Base-by-base conservation (phyloP, 1,140 invertebrate genomes). In the Berghia stephanieae region DNA sequence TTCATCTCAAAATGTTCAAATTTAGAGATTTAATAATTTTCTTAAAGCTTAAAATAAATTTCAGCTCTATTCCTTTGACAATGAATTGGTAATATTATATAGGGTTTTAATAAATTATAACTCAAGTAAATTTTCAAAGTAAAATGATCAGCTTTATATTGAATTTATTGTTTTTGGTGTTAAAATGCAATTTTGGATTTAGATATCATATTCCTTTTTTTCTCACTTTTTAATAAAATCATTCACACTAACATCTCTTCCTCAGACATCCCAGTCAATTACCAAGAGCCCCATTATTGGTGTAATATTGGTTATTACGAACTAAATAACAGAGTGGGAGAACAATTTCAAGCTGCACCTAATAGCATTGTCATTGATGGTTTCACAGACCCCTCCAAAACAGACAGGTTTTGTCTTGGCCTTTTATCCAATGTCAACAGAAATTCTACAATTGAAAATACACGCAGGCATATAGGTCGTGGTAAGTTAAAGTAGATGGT, bases 401-500 rank as follows among this genome's bases (percentile, higher is more conserved):
- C 95, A 18, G 96, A 92, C 80, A 94, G 97, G 52, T 98, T 98
- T 89, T 99, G 97, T 86, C 92, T 99, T 5, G 97, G 97, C 0
- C 95, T 98, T 80, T 90, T 99, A 75, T 98, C 96, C 57, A 99
- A 99, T 90, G 96, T 98, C 36, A 98, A 98, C 89, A 92, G 97
- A 78, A 99, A 99, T 89, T 97, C 96, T n/a, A 98, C 97, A 2
- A 98, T 98, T 82, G 97, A 99, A 90, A 98, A 98, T 86, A 98
- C 97, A 6, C 92, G 97, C 81, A 92, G 96, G 85, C 96, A 98
- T 87, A 99, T 99, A 90, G 96, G 96, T 36, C 97, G 96, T 92
- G 97, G 93, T 92, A 83, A 76, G 80, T 60, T 38, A 5, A 38
- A 70, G 34, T 43, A n/a, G n/a, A n/a, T n/a, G n/a, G n/a, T n/a